These are phyloP conservation scores for Synchiropus splendidus DNA, from an alignment of 2,113 vertebrate species.

Conservation along the genomic window DNA sequence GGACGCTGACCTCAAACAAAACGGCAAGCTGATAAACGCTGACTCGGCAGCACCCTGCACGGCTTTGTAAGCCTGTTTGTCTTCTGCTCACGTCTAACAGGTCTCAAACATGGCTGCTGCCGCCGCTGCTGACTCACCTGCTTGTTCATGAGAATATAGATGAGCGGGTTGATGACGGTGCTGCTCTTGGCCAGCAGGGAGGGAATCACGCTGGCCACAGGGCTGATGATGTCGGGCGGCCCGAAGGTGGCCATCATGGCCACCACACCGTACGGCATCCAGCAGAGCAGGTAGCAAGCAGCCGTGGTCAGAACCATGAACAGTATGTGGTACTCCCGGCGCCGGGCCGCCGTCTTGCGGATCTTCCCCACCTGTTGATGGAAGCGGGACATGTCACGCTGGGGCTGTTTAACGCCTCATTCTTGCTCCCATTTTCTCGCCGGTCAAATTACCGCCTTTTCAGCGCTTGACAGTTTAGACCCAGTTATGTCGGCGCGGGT, in stretches of 20 bases:
- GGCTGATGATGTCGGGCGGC: slow-evolving; percentile 65
- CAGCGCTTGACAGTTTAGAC: no score
- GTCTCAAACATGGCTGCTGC: no score
- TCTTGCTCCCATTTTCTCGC: no score
- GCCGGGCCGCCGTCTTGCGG: slow-evolving; percentile 67
- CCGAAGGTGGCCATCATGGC: slow-evolving; percentile 76
- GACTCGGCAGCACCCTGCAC: no score
- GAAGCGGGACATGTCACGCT: background rate
- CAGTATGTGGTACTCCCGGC: slow-evolving; percentile 72
- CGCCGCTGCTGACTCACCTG: no score
- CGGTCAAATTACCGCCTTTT: no score
- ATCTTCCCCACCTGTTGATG: slow-evolving; percentile 69
- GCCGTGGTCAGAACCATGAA: slow-evolving; percentile 76
- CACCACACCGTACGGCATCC: slow-evolving; percentile 75
- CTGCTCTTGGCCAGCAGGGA: slow-evolving; percentile 81
- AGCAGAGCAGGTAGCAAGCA: slow-evolving; percentile 73
- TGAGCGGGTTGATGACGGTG: slow-evolving; percentile 77
- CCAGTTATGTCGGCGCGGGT: no score
- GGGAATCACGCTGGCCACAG: slow-evolving; percentile 70
- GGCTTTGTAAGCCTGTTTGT: no score
- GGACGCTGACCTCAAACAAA: no score
- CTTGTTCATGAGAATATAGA: slow-evolving; percentile 82
- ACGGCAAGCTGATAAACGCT: no score
- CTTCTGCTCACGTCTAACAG: background rate
- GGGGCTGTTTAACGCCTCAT: no score